A percentile compares a stretch with the other conserved stretches of the same genome.
These are phyloP conservation scores for Patiria pectinifera DNA, from an alignment of 53 echinoderm and acorn worm genomes.

Conservation along the genomic window DNA sequence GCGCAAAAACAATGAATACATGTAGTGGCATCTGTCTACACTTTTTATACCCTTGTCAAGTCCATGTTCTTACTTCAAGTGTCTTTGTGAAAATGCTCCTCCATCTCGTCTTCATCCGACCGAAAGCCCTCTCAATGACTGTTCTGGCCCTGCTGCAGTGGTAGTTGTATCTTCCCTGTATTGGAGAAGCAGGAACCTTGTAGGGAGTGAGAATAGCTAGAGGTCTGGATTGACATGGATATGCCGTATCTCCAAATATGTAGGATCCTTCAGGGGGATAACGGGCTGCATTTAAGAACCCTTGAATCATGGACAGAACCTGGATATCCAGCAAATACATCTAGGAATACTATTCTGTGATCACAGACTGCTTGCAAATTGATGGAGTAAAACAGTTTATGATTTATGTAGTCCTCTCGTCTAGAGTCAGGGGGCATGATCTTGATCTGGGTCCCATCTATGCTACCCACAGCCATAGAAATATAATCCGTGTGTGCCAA, in stretches of 20 bases:
- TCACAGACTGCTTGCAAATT: conserved; percentile 66
- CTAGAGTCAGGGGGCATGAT: conserved; percentile 50
- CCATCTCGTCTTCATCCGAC: no score
- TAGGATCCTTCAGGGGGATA: conserved; percentile 36
- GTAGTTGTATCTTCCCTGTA: no score
- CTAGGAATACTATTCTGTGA: conserved; percentile 40
- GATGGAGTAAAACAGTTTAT: conserved; percentile 25
- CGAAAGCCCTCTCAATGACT: no score
- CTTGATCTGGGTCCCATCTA: conserved; percentile 72
- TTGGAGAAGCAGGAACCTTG: background rate
- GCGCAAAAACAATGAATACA: no score
- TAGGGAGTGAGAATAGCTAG: background rate
- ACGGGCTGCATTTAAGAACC: conserved; percentile 8
- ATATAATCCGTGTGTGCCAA: background rate
- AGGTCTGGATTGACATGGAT: conserved; percentile 13
- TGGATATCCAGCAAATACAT: conserved; percentile 38
- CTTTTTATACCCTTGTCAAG: no score
- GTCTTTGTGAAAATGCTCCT: no score
- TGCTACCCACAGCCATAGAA: conserved; percentile 64
- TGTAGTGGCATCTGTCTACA: no score
- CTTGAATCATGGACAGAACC: conserved; percentile 36
- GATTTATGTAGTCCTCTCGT: conserved; percentile 64
- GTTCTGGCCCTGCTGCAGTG: no score
- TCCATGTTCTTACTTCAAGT: no score
- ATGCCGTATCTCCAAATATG: conserved; percentile 15